These are phyloP conservation scores for Lordiphosa clarofinis DNA, from an alignment of 1,140 invertebrate genomes.

Conservation along the genomic window DNA sequence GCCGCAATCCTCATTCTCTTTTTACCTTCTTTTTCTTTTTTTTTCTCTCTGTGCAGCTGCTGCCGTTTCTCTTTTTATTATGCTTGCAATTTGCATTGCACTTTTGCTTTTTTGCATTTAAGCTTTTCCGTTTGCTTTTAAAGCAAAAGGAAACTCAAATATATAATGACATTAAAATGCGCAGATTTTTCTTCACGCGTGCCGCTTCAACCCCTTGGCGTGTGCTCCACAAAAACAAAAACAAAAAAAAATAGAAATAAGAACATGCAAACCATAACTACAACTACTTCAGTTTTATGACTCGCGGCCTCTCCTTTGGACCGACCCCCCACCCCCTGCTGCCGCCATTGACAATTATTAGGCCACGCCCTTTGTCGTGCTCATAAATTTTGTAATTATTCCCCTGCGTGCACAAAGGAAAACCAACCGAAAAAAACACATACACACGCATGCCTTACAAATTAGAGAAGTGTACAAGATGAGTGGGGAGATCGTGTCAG, in stretches of 20 bases:
- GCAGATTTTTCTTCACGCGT: slow-evolving; percentile 47
- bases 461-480: slow-evolving; percentile 25
- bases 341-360: slow-evolving; percentile 70
- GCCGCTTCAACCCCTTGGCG: slow-evolving; percentile 69
- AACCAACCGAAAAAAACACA: slow-evolving; percentile 12
- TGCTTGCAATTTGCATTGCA: slow-evolving; percentile 50
- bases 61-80: slow-evolving; percentile 29
- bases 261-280: slow-evolving; percentile 56
- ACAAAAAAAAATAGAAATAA: slow-evolving; percentile 38
- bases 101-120: slow-evolving; percentile 45
- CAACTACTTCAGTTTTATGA: slow-evolving; percentile 75
- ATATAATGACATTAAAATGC: slow-evolving; percentile 14
- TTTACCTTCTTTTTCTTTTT: slow-evolving; percentile 21
- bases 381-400: slow-evolving; percentile 78
- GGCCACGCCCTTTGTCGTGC: slow-evolving; percentile 72
- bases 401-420: slow-evolving; percentile 65
- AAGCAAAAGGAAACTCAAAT: slow-evolving; percentile 1
- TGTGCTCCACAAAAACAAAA: slow-evolving; percentile 41
- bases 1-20: slow-evolving; percentile 28
- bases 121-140: slow-evolving; percentile 10
- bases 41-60: slow-evolving; percentile 16
- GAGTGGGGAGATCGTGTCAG: slow-evolving; percentile 29
- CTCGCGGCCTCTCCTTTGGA: slow-evolving; percentile 24
- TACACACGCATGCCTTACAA: slow-evolving; percentile 56
- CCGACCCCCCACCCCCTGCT: slow-evolving; percentile 4